Evolutionary conservation across 2,888 invertebrate genomes (phyloP), one percentile per base, ranked within the genome.

Genomic region (Himalopsyche tibetana): DNA sequence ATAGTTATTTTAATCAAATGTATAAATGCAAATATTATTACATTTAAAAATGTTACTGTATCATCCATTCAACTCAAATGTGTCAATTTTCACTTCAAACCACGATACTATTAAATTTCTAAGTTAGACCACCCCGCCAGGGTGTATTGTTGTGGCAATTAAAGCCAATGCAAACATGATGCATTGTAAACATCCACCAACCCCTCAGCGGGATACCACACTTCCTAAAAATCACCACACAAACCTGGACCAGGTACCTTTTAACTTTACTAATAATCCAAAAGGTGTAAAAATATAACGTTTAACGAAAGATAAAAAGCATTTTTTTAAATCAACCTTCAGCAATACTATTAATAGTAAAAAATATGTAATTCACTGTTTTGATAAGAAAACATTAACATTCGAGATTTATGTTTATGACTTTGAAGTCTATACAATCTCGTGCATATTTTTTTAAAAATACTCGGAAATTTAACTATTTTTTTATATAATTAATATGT

Each of bases 91-190:
- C 63, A 63, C 63, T 19, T n/a, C n/a, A 63, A 19, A 63, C 28
- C 2, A 63, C 56, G n/a, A n/a, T 56, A n/a, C n/a, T 19, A 63
- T 63, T 63, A 11, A 63, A 11, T 63, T 63, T 63, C 19, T 63
- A 15, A 15, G 63, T 19, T 63, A 63, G 87, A 86, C 87, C 87
- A 87, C 86, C 86, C 86, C 86, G 82, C 38, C 69, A 38, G 42
- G 69, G 55, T 56, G 82, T 80, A 86, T 84, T 86, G 56, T 82
- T 80, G 42, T 56, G 82, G 56, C 87, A 87, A 87, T 87, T 83
- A 86, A 83, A 83, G 19, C 80, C 84, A 84, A 87, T 84, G 83
- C 86, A 85, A 86, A 87, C 87, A 84, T 79, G 83, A 80, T 79
- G 38, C 69, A 80, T 74, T 80, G 28, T 55, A 9, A 74, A 51